phyloP scores from a whole-genome alignment of 2,113 vertebrate species.

The Actenoides lindsayi region DNA sequence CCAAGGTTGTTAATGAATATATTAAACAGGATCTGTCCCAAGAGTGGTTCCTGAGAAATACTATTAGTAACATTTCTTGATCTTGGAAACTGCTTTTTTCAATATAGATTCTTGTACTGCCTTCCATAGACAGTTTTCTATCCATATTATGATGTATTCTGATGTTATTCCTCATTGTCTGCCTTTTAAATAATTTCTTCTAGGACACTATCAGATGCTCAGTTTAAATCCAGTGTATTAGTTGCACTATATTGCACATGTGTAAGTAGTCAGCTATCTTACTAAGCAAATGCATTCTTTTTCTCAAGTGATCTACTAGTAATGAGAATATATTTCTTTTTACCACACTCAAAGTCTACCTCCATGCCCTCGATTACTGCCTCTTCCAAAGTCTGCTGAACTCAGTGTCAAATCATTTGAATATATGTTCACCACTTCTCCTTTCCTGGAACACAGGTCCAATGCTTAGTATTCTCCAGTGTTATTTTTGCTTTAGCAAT shows the following conservation, averaged over 20 bases:
- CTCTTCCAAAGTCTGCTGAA: background rate
- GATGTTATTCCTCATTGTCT: background rate
- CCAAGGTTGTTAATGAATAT: background rate
- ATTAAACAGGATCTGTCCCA: background rate
- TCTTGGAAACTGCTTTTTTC: background rate
- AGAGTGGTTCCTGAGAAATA: background rate
- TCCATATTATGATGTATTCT: background rate
- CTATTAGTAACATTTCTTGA: background rate
- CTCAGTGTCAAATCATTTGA: background rate
- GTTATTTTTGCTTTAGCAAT: background rate
- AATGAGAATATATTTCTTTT: background rate
- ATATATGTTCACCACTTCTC: background rate
- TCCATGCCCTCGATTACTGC: background rate
- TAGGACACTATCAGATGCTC: background rate
- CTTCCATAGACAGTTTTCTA: background rate
- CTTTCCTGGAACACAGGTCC: background rate
- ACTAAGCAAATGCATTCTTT: background rate
- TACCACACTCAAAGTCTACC: background rate
- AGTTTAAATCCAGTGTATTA: background rate
- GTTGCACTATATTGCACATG: background rate
- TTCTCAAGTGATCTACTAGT: background rate
- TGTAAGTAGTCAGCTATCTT: background rate
- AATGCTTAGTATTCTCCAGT: background rate
- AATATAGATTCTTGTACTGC: background rate
- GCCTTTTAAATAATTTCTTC: background rate